Evolutionary conservation across 2,888 invertebrate species (phyloP).

Genomic region (Synergus gifuensis): DNA sequence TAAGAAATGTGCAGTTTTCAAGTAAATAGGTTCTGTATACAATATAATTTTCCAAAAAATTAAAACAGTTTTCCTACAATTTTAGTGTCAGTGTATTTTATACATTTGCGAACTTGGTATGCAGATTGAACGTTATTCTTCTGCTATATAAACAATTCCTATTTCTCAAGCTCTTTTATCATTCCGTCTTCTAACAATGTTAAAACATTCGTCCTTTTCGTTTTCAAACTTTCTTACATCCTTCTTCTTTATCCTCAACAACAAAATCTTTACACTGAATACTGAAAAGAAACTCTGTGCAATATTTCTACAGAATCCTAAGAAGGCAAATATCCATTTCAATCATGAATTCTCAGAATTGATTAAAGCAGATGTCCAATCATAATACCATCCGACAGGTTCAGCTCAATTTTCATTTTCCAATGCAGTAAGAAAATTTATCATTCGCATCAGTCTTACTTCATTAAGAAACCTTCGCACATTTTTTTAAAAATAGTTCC

Average conservation of each 20-base stretch:
- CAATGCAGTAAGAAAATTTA: background rate
- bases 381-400: too few species aligned
- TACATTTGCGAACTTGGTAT: background rate
- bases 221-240: background rate
- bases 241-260: background rate
- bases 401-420: background rate
- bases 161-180: background rate
- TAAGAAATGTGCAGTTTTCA: too few species aligned
- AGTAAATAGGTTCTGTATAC: too few species aligned
- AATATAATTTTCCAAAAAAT: background rate
- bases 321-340: too few species aligned
- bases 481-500: constrained; percentile 27
- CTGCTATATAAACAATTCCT: background rate
- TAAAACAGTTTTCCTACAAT: background rate
- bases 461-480: background rate
- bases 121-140: background rate
- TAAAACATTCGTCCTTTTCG: background rate
- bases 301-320: too few species aligned
- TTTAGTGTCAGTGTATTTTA: background rate
- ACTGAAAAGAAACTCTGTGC: background rate
- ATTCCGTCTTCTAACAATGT: background rate
- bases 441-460: background rate
- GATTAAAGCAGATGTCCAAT: too few species aligned
- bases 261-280: background rate
- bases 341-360: too few species aligned